Percentiles rank a stretch among this genome's conserved stretches.
Evolutionary conservation across 2,113 vertebrate genomes (phyloP).

Genomic region (Ameiurus melas): DNA sequence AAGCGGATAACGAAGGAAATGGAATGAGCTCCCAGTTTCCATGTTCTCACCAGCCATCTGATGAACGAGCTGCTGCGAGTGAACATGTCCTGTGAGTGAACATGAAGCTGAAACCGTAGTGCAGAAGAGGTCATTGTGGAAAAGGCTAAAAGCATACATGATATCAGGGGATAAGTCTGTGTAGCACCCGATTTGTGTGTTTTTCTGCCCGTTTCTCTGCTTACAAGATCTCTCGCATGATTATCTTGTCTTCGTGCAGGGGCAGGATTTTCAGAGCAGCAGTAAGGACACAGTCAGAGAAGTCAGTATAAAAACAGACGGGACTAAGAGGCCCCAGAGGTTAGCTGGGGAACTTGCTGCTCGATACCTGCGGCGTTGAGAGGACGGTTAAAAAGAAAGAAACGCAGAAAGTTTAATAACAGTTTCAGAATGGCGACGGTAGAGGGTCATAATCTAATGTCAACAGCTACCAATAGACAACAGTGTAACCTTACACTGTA

Average conservation of each 20-base stretch:
- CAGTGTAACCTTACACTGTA: not conserved
- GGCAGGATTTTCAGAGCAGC: slow-evolving; percentile 63
- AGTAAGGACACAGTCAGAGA: slow-evolving; percentile 65
- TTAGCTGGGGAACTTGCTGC: not conserved
- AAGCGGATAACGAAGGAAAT: not conserved
- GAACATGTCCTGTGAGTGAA: not conserved
- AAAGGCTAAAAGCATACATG: slow-evolving; percentile 63
- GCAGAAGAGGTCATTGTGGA: not conserved
- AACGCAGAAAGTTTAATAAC: not conserved
- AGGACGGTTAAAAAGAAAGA: not conserved
- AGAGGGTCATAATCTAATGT: not conserved
- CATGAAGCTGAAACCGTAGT: not conserved
- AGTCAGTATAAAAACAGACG: slow-evolving; percentile 49
- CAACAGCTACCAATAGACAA: not conserved
- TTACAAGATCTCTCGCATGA: slow-evolving; percentile 17
- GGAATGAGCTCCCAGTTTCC: slow-evolving; percentile 9
- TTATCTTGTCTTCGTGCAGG: slow-evolving; percentile 30
- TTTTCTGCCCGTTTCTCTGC: slow-evolving; percentile 21
- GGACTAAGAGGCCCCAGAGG: not conserved
- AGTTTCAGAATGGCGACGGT: not conserved
- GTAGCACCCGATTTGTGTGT: slow-evolving; percentile 69
- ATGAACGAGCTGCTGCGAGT: not conserved
- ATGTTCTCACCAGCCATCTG: not conserved
- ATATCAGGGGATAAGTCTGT: slow-evolving; percentile 62
- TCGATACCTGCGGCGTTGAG: not conserved